Evolutionary conservation across 1,140 invertebrate genomes (phyloP).

Genomic region (Aphelenchoides besseyi): DNA sequence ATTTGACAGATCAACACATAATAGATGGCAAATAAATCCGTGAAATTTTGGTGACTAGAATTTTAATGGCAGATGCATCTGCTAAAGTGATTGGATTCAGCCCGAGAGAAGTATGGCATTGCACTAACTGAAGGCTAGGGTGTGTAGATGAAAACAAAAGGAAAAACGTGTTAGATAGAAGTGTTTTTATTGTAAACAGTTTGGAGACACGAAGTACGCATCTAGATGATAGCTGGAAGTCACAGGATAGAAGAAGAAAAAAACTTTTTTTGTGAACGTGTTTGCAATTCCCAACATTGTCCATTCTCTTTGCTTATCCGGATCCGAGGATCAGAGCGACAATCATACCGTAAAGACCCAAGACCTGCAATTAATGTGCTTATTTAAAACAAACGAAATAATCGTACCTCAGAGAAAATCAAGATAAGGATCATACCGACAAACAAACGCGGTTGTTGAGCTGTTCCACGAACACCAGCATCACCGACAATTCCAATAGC

Average conservation of each 20-base stretch:
- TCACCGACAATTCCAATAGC: conserved; percentile 40
- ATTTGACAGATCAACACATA: not conserved
- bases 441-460: conserved; percentile 94
- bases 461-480: conserved; percentile 81
- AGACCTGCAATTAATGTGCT: conserved; percentile 60
- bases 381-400: not conserved
- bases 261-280: not conserved
- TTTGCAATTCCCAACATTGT: not conserved
- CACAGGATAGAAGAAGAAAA: not conserved
- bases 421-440: conserved; percentile 99
- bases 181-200: not conserved
- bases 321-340: conserved; percentile 95
- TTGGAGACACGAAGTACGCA: not conserved
- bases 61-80: not conserved
- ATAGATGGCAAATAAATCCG: not conserved
- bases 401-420: conserved; percentile 93
- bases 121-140: no score
- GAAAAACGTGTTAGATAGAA: not conserved
- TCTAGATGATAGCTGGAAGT: not conserved
- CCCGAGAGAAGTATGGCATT: conserved; percentile 6
- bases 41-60: not conserved
- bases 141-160: not conserved
- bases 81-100: conserved; percentile 1
- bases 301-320: conserved; percentile 36
- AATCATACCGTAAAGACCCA: conserved; percentile 98